phyloP scores from a whole-genome alignment of 2,888 invertebrate species.

The Gandaritis pyraliata region DNA sequence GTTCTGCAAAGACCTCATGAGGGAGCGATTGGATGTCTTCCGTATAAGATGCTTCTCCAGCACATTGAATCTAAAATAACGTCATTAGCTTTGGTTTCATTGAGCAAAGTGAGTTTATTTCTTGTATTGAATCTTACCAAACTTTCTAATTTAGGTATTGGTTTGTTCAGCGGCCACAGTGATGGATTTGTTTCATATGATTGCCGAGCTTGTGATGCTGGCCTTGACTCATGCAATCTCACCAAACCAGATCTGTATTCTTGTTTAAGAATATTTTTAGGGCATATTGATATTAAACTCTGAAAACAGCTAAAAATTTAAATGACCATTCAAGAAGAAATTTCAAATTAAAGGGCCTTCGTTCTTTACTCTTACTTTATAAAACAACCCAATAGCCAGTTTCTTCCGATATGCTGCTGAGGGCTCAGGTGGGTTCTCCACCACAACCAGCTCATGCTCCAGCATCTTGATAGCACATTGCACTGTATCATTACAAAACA shows the following conservation, averaged over 20 bases:
- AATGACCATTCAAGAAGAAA: too few relatives aligned
- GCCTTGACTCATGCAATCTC: slow-evolving; percentile 70
- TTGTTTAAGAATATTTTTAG: slow-evolving; percentile 61
- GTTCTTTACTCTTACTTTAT: slow-evolving; percentile 46
- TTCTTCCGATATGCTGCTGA: slow-evolving; percentile 82
- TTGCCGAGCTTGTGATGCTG: slow-evolving; percentile 84
- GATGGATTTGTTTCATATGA: slow-evolving; percentile 84
- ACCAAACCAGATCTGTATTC: slow-evolving; percentile 73
- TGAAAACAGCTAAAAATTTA: slow-evolving; percentile 45
- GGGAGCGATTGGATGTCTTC: slow-evolving; percentile 84
- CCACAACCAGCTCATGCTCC: slow-evolving; percentile 54
- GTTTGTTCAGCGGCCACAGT: slow-evolving; percentile 87
- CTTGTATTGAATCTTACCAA: slow-evolving; percentile 48
- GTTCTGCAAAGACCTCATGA: slow-evolving; percentile 87
- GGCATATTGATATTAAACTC: slow-evolving; percentile 81
- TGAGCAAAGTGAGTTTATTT: neutral
- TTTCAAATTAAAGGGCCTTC: too few relatives aligned
- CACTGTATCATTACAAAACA: slow-evolving; percentile 70
- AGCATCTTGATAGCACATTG: slow-evolving; percentile 58
- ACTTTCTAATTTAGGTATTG: slow-evolving; percentile 86
- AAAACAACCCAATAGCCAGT: slow-evolving; percentile 84
- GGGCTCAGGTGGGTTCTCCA: slow-evolving; percentile 77
- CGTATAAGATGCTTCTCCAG: slow-evolving; percentile 87
- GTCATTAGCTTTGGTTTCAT: neutral
- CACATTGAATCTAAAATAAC: slow-evolving; percentile 76